Base-by-base conservation (phyloP, 2,888 invertebrate species). In the Dysmachus trigonus region DNA sequence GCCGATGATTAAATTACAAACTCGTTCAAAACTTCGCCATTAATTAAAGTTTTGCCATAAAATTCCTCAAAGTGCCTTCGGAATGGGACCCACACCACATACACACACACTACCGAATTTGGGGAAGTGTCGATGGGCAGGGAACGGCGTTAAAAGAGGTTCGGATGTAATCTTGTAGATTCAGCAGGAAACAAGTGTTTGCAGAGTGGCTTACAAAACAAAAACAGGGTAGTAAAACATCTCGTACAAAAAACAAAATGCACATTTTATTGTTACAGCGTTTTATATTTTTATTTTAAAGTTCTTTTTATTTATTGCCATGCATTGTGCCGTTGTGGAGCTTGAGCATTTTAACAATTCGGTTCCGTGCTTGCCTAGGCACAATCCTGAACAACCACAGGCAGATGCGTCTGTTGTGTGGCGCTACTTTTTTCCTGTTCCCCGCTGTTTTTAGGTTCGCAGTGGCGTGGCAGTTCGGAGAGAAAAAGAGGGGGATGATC, bases 21-120 rank as follows among this genome's bases (percentile, higher is more conserved):
- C 76, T 76, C 33, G 76, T 76, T 76, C 35, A 76, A 76, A 76
- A 76, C 33, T 76, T 76, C 38, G 13, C 76, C 22, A 35, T 76
- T 76, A 76, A 76, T 76, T 76, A 76, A 76, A 76, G 76, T 76
- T 76, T 76, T 76, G 76, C 76, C 33, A 38, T 76, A 76, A 76
- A 31, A 76, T 62, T 27, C 62, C 62, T 10, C 62, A 27, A 62
- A 62, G 62, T 22, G 10, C 27, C 62, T 10, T 62, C 62, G 27
- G 27, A 27, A 22, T 62, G 62, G 62, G 27, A 62, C 27, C 27
- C 62, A 62, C 8, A 22, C 18, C n/a, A 51, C 41, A 3, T 10
- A 47, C 18, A 18, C n/a, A 18, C 0, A n/a, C 8, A 18, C 2
- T 18, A 7, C 38, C 38, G 15, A 41, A 41, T 13, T 2, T 10